These are phyloP conservation scores for Stenotaenia linearis DNA, from an alignment of 2,888 invertebrate species.

Conservation along the genomic window DNA sequence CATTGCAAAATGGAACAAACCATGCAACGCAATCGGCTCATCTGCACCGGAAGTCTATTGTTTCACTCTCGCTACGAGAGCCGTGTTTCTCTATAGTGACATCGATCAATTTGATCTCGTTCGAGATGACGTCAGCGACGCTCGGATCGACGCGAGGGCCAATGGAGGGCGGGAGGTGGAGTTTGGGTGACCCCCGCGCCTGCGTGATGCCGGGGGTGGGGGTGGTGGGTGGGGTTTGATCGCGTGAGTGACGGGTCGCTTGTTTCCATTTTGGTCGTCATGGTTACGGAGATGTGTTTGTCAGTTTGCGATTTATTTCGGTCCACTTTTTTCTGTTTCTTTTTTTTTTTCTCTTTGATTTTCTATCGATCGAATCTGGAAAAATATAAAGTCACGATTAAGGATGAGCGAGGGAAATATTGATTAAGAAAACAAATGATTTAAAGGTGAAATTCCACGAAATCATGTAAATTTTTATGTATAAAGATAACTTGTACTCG, in stretches of 20 bases:
- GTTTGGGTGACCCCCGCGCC: not conserved
- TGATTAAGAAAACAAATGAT: too few species aligned
- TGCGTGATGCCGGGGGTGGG: not conserved
- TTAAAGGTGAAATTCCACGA: too few species aligned
- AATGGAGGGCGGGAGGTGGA: not conserved
- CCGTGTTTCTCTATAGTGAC: too few species aligned
- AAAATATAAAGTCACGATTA: too few species aligned
- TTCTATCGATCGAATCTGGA: too few species aligned
- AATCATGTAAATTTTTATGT: too few species aligned
- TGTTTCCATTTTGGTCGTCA: not conserved
- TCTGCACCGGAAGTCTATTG: conserved; percentile 3
- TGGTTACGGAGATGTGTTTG: not conserved
- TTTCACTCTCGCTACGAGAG: not conserved
- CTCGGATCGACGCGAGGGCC: not conserved
- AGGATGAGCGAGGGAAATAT: too few species aligned
- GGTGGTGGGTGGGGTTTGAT: not conserved
- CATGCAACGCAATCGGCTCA: not conserved
- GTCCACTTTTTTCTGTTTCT: not conserved
- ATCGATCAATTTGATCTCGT: not conserved
- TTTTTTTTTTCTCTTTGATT: not conserved
- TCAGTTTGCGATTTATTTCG: not conserved
- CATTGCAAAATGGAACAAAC: not conserved
- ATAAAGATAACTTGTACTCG: too few species aligned
- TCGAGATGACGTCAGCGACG: not conserved
- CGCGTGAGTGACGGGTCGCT: not conserved